Evolutionary conservation across 2,888 invertebrate species (phyloP), one percentile per base, ranked within the genome.

Genomic region (Diplazon laetatorius): DNA sequence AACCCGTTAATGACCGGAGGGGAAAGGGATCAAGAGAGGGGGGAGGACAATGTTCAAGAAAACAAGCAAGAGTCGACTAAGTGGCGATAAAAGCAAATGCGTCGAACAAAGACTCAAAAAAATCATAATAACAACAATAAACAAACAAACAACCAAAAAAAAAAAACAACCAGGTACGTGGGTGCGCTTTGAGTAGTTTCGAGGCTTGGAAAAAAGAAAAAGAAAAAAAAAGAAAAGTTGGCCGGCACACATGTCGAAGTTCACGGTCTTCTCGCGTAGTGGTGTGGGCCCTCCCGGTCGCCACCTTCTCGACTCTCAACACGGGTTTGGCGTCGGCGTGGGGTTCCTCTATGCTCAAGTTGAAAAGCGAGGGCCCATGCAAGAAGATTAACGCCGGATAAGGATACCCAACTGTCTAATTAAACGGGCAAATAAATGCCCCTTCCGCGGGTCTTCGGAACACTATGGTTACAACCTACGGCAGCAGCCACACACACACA

Each of bases 391-490:
- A 78, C 79, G 81, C 75, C 66, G 77, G 82, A 83, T 82, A 84
- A 82, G 81, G 79, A 81, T 80, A 82, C 80, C n/a, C 82, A 80
- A 82, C 83, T 84, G 82, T 83, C 82, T 83, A 84, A 83, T 83
- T 83, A 84, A 84, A 84, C 82, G 82, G 78, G 83, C 83, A 84
- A 83, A 83, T 83, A 82, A 84, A 84, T 83, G 82, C 82, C 80
- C 80, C 82, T 78, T 80, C 82, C 82, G 76, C 80, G 60, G 74
- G 76, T 68, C 68, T 30, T 39, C 30, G 68, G 72, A 50, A 76
- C 68, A 72, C 76, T 39, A 68, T 65, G 68, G 77, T 72, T 52
- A 62, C 75, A 66, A 78, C n/a, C n/a, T n/a, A n/a, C 81, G 80
- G 73, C 62, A 79, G 63, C 77, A n/a, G n/a, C n/a, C n/a, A n/a